Percentiles rank a stretch among this genome's conserved stretches.
phyloP scores from a whole-genome alignment of 2,888 invertebrate species.

The Lasioglossum pauxillum region DNA sequence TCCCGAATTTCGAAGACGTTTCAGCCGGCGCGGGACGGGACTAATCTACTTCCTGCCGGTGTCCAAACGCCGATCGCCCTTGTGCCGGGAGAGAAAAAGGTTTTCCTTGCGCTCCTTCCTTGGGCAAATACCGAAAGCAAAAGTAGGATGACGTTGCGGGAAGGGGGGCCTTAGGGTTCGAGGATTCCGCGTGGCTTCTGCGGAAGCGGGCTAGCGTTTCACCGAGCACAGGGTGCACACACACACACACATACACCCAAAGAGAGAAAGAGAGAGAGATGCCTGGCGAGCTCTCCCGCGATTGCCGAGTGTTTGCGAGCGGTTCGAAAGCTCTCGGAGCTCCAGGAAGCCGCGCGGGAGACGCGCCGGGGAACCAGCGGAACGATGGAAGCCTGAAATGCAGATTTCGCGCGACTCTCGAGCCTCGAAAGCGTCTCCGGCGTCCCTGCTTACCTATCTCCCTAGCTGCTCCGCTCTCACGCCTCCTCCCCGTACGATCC shows the following conservation, averaged over 20 bases:
- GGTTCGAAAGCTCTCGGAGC: slow-evolving; percentile 83
- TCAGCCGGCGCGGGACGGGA: background rate
- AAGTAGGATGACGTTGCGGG: slow-evolving; percentile 73
- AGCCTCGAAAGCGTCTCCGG: slow-evolving; percentile 75
- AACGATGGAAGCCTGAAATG: slow-evolving; percentile 84
- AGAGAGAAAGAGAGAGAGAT: background rate
- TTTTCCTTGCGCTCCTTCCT: slow-evolving; percentile 71
- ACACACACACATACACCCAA: slow-evolving; percentile 4
- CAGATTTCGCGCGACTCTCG: slow-evolving; percentile 83
- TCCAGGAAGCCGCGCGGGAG: slow-evolving; percentile 72
- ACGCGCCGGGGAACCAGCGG: slow-evolving; percentile 67
- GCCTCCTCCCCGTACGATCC: slow-evolving; percentile 77
- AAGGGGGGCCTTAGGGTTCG: slow-evolving; percentile 14
- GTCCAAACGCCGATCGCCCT: slow-evolving; percentile 74
- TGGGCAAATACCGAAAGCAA: slow-evolving; percentile 79
- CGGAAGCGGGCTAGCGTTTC: background rate
- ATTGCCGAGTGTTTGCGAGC: slow-evolving; percentile 82
- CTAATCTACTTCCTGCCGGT: slow-evolving; percentile 16
- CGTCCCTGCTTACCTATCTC: slow-evolving; percentile 67
- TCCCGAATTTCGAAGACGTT: background rate
- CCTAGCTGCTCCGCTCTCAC: slow-evolving; percentile 83
- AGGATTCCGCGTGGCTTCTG: slow-evolving; percentile 23
- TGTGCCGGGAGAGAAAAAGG: slow-evolving; percentile 72
- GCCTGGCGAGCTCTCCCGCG: slow-evolving; percentile 70
- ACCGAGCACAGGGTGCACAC: background rate